A percentile compares a stretch with the other conserved stretches of the same genome.
These are phyloP conservation scores for Tragulus kanchil DNA, from an alignment of 2,113 vertebrate species.

Conservation along the genomic window DNA sequence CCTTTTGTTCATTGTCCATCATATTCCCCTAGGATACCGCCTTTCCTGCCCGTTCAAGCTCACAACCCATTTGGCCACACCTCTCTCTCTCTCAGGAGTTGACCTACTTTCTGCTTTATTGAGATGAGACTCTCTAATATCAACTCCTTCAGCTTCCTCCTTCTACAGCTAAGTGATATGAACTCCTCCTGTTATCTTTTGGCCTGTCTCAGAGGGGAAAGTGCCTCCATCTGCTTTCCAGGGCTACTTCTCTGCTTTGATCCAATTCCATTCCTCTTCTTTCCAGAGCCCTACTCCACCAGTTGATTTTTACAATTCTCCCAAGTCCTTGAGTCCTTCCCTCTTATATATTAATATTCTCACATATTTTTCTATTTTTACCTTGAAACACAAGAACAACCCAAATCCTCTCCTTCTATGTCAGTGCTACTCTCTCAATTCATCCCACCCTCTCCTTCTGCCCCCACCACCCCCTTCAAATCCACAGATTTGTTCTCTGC, in stretches of 20 bases:
- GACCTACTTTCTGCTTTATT: conserved; percentile 39
- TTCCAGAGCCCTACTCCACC: neutral
- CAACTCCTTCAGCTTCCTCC: neutral
- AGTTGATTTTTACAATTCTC: neutral
- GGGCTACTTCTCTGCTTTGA: neutral
- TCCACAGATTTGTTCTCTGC: neutral
- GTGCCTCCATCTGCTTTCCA: neutral
- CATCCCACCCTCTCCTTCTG: neutral
- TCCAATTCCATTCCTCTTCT: neutral
- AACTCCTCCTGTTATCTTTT: neutral
- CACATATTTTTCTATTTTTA: neutral
- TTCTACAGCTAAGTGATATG: neutral
- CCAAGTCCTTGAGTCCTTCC: neutral
- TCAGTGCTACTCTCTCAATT: neutral
- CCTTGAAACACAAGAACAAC: conserved; percentile 23
- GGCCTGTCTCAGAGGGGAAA: neutral
- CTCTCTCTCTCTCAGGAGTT: neutral
- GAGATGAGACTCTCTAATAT: neutral
- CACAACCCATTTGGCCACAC: neutral
- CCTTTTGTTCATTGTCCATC: neutral
- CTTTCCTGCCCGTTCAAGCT: neutral
- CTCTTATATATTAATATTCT: neutral
- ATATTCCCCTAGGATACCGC: neutral
- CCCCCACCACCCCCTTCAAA: neutral
- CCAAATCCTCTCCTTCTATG: neutral